These are phyloP conservation scores for Nowickia ferox DNA, from an alignment of 2,888 invertebrate genomes.

Conservation along the genomic window DNA sequence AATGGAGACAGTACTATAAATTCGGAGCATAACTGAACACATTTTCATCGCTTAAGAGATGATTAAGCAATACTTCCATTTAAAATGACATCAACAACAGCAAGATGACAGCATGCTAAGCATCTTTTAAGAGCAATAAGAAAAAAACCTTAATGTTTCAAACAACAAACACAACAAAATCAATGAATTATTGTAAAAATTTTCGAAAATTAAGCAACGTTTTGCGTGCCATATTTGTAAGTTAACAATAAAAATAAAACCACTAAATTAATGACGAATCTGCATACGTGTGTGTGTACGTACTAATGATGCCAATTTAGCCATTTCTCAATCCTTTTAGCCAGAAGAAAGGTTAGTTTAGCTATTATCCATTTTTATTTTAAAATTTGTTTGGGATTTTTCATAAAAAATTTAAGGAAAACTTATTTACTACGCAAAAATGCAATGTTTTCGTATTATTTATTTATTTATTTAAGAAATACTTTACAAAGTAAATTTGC, in stretches of 20 bases:
- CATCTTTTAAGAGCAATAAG: slow-evolving; percentile 4
- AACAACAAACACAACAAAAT: background rate
- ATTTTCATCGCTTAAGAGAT: background rate
- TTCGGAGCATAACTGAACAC: slow-evolving; percentile 25
- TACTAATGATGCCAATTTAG: background rate
- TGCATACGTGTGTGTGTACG: background rate
- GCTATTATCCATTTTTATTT: too few species aligned
- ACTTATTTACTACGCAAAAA: too few species aligned
- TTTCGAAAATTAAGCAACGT: slow-evolving; percentile 43
- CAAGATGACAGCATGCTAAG: background rate
- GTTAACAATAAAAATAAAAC: slow-evolving; percentile 74
- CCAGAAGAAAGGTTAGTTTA: too few species aligned
- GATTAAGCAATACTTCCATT: background rate
- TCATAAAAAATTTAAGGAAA: too few species aligned
- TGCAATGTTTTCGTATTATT: too few species aligned
- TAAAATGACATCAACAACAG: background rate
- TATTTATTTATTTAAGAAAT: too few species aligned
- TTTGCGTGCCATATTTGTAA: slow-evolving; percentile 74
- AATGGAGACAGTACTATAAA: slow-evolving; percentile 88
- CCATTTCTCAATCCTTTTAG: too few species aligned
- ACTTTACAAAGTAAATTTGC: too few species aligned
- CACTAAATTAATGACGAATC: slow-evolving; percentile 18
- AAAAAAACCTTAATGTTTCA: background rate
- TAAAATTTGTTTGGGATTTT: too few species aligned
- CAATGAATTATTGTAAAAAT: background rate